Conservation (phyloP, 2,888 invertebrate species). For the Andrena trimmerana region DNA sequence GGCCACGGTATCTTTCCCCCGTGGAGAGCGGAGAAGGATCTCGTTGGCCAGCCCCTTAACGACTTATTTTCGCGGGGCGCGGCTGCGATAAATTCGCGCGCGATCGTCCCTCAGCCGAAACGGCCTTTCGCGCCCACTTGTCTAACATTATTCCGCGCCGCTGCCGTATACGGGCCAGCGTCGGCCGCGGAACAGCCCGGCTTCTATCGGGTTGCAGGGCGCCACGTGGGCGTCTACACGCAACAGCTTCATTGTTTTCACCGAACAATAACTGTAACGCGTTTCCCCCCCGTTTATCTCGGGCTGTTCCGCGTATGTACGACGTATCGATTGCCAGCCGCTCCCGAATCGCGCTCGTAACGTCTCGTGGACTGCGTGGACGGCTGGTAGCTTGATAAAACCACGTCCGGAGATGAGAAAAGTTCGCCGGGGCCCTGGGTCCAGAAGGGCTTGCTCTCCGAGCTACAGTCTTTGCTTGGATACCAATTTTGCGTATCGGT, state of each 20-base stretch:
- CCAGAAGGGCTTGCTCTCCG: too few relatives aligned
- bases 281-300: slow-evolving; percentile 55
- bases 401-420: not conserved
- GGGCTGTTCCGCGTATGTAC: not conserved
- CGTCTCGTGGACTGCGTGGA: not conserved
- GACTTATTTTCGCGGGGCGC: slow-evolving; percentile 56
- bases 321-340: slow-evolving; percentile 34
- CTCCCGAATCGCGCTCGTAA: slow-evolving; percentile 28
- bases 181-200: slow-evolving; percentile 64
- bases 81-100: slow-evolving; percentile 55
- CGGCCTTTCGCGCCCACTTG: slow-evolving; percentile 71
- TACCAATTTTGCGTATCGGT: too few relatives aligned
- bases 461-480: too few relatives aligned
- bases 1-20: slow-evolving; percentile 15
- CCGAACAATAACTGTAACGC: slow-evolving; percentile 70
- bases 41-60: slow-evolving; percentile 25
- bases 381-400: not conserved
- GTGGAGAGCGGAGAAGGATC: slow-evolving; percentile 21
- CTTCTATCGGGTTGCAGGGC: slow-evolving; percentile 62
- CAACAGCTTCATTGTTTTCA: slow-evolving; percentile 70
- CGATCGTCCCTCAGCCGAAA: slow-evolving; percentile 75
- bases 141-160: slow-evolving; percentile 61
- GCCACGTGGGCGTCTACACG: slow-evolving; percentile 65
- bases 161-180: slow-evolving; percentile 58
- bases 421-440: too few relatives aligned